Conservation (phyloP, 2,888 invertebrate genomes). For the Muscina levida region DNA sequence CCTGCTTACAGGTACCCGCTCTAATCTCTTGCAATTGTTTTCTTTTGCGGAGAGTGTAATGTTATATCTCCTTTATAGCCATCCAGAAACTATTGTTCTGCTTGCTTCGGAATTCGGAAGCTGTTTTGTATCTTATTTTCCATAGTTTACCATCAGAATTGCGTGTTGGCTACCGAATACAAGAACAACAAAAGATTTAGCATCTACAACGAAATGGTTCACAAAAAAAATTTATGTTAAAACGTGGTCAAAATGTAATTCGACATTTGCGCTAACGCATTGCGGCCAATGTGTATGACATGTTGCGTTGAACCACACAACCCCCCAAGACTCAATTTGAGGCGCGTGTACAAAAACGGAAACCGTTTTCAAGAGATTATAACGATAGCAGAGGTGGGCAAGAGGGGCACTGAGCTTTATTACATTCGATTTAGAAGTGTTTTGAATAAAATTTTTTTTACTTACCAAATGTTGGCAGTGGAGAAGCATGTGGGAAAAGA, state of each 20-base stretch:
- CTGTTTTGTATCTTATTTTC: constrained; percentile 42
- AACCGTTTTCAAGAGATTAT: no score
- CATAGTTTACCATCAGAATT: constrained; percentile 56
- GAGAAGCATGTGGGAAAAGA: no score
- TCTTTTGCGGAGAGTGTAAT: constrained; percentile 39
- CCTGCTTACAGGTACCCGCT: background rate
- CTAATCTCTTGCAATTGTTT: constrained; percentile 44
- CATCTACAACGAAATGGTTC: constrained; percentile 23
- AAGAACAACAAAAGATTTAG: background rate
- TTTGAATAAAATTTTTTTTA: no score
- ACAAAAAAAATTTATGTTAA: constrained; percentile 54
- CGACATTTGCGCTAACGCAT: constrained; percentile 24
- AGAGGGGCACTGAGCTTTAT: no score
- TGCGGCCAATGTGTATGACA: constrained; percentile 29
- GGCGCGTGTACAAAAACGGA: no score
- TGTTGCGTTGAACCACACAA: constrained; percentile 35
- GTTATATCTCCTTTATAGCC: constrained; percentile 14
- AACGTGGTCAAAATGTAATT: constrained; percentile 54
- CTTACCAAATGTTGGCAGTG: no score
- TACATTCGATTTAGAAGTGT: no score
- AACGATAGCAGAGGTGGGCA: no score
- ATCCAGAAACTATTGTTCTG: background rate
- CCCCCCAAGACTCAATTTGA: no score
- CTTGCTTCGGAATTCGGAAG: constrained; percentile 53
- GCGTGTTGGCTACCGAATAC: constrained; percentile 53